phyloP scores from a whole-genome alignment of 2,113 vertebrate species.

The human (Homo sapiens) region DNA sequence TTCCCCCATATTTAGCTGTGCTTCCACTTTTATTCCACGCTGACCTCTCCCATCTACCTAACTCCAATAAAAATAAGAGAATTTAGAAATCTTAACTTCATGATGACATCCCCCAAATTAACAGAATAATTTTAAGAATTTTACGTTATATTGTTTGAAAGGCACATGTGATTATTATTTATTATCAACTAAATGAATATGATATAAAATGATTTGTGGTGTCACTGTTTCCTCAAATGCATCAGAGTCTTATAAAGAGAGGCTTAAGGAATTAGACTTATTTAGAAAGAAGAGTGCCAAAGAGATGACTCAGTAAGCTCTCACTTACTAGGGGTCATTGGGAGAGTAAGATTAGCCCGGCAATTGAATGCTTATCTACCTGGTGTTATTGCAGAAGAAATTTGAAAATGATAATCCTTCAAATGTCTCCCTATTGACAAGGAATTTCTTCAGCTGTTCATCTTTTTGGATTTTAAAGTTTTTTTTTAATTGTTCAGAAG shows the following conservation, averaged over 20 bases:
- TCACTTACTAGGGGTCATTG: neutral
- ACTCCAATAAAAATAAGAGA: neutral
- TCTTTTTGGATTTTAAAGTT: neutral
- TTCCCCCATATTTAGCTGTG: neutral
- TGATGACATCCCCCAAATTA: neutral
- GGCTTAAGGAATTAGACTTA: neutral
- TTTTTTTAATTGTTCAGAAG: neutral
- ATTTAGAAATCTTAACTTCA: constrained; percentile 26
- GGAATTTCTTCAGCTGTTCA: neutral
- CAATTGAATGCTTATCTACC: neutral
- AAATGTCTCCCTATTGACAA: neutral
- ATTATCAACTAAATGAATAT: neutral
- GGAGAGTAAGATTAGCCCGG: neutral
- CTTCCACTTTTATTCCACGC: neutral
- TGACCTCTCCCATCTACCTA: neutral
- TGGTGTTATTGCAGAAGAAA: constrained; percentile 18
- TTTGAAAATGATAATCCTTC: neutral
- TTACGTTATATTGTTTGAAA: neutral
- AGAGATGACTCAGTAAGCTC: neutral
- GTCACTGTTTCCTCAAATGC: neutral
- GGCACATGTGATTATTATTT: neutral
- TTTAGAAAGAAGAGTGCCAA: neutral
- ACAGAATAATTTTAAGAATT: neutral
- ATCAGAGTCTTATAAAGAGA: neutral
- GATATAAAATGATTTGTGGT: neutral